These are phyloP conservation scores for Pholis gunnellus DNA, from an alignment of 2,113 vertebrate genomes.

Conservation along the genomic window DNA sequence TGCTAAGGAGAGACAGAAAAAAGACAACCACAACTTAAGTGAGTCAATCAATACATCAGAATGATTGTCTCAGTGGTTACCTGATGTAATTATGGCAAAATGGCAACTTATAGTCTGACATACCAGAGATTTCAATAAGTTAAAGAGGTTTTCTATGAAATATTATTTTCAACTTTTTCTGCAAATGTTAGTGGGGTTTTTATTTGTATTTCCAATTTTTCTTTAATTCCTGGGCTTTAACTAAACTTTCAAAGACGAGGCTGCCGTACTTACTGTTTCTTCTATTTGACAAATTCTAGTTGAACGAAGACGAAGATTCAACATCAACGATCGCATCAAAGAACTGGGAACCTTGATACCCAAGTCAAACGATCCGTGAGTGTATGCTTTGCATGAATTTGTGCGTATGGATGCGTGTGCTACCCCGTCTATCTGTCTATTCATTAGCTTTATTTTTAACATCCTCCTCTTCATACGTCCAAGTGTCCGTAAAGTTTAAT, in stretches of 20 bases:
- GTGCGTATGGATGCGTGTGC: neutral
- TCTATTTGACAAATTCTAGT: slow-evolving; percentile 77
- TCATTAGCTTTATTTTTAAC: slow-evolving; percentile 17
- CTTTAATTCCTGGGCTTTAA: neutral
- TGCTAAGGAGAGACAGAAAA: slow-evolving; percentile 94
- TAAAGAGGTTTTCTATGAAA: slow-evolving; percentile 4
- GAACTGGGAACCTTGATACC: slow-evolving; percentile 92
- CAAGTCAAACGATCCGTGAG: slow-evolving; percentile 94
- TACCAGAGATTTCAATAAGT: neutral
- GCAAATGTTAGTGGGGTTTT: neutral
- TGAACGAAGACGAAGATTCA: slow-evolving; percentile 92
- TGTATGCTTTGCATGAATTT: slow-evolving; percentile 72
- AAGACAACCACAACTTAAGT: slow-evolving; percentile 96
- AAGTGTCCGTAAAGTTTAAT: slow-evolving; percentile 25
- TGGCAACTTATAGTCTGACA: neutral
- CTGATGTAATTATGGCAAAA: neutral
- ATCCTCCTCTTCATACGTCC: neutral
- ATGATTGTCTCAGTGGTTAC: neutral
- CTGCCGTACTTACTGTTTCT: neutral
- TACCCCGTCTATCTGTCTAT: neutral
- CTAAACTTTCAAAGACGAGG: neutral
- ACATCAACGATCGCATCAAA: slow-evolving; percentile 96
- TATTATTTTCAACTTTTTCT: neutral
- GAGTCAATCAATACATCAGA: slow-evolving; percentile 67
- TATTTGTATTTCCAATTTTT: neutral